phyloP scores from a whole-genome alignment of 2,888 invertebrate genomes.

The Parelbella ahira region DNA sequence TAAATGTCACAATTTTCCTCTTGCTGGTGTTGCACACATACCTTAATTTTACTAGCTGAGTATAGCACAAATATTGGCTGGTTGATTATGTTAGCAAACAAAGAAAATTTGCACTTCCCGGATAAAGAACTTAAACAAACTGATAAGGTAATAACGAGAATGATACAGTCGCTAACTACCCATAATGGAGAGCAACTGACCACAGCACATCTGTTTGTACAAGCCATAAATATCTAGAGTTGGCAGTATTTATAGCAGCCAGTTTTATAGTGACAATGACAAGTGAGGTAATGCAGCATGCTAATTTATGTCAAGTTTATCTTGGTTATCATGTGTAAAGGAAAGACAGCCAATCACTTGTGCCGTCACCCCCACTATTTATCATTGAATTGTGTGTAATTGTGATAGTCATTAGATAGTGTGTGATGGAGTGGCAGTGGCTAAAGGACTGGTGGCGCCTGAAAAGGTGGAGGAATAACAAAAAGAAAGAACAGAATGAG shows the following conservation, averaged over 20 bases:
- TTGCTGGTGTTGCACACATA: constrained; percentile 2
- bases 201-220: constrained; percentile 25
- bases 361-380: constrained; percentile 49
- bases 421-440: constrained; percentile 88
- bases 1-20: constrained; percentile 9
- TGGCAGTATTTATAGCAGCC: constrained; percentile 49
- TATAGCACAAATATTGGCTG: constrained; percentile 11
- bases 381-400: constrained; percentile 51
- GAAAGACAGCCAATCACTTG: constrained; percentile 55
- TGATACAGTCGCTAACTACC: constrained; percentile 13
- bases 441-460: constrained; percentile 90
- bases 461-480: constrained; percentile 83
- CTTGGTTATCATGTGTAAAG: constrained; percentile 59
- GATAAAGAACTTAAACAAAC: constrained; percentile 21
- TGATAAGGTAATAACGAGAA: constrained; percentile 26
- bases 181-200: constrained; percentile 25
- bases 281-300: constrained; percentile 62
- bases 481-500: constrained; percentile 72
- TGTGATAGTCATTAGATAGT: constrained; percentile 44
- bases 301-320: constrained; percentile 73
- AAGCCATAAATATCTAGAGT: constrained; percentile 35
- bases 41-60: not conserved
- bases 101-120: constrained; percentile 3
- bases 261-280: constrained; percentile 50
- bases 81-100: constrained; percentile 8